Percentiles rank a stretch among this genome's conserved stretches.
These are phyloP conservation scores for Ahaetulla prasina DNA, from an alignment of 2,113 vertebrate genomes.

Conservation along the genomic window DNA sequence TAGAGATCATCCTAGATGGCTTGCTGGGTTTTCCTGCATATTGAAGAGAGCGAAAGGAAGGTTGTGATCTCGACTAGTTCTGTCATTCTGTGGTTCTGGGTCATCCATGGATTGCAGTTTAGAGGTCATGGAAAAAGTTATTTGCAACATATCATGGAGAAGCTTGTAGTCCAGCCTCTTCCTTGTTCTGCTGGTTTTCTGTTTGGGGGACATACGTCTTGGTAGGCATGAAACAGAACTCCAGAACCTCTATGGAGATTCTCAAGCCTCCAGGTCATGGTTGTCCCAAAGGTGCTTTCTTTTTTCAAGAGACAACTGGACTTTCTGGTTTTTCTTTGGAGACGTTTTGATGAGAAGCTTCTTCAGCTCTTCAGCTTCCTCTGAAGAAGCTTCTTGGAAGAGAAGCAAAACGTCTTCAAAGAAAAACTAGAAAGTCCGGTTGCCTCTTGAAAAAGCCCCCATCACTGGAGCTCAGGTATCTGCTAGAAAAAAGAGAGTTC, in stretches of 20 bases:
- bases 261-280: too few species aligned
- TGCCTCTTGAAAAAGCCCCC: neutral
- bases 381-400: too few species aligned
- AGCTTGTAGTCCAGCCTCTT: neutral
- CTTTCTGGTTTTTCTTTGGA: too few species aligned
- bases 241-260: too few species aligned
- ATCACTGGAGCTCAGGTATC: neutral
- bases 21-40: neutral
- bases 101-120: neutral
- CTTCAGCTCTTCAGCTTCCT: too few species aligned
- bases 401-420: too few species aligned
- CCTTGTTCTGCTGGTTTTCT: neutral
- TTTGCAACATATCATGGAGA: neutral
- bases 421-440: too few species aligned
- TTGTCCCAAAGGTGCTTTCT: too few species aligned
- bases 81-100: neutral
- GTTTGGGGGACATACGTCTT: neutral
- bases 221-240: too few species aligned
- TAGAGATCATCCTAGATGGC: neutral
- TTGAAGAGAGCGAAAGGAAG: neutral
- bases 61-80: neutral
- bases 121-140: neutral
- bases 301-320: too few species aligned
- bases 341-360: too few species aligned
- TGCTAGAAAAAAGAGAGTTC: neutral